Conservation (phyloP, 1,140 invertebrate genomes). For the Eriocheir sinensis region DNA sequence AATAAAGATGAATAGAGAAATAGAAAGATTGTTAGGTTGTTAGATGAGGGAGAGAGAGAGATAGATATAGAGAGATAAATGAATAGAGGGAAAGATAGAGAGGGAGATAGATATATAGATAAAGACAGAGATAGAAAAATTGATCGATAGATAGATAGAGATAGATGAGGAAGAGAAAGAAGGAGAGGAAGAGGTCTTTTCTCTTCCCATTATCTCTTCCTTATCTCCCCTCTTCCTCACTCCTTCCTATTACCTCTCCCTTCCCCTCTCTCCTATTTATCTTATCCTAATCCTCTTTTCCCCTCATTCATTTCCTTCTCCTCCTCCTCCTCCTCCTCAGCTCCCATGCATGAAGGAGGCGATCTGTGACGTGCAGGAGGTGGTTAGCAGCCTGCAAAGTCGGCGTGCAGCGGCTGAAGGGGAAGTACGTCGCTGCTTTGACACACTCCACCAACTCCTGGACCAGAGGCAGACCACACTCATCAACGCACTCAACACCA, state of each 20-base stretch:
- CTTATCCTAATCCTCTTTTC: neutral
- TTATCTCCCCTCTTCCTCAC: neutral
- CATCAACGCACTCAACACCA: constrained; percentile 82
- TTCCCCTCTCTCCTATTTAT: neutral
- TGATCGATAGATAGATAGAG: no score
- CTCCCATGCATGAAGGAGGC: constrained; percentile 82
- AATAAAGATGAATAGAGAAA: no score
- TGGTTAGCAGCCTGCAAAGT: constrained; percentile 80
- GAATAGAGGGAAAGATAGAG: no score
- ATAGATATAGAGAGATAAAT: no score
- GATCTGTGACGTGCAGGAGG: constrained; percentile 81
- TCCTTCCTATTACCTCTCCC: neutral
- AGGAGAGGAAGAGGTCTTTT: no score
- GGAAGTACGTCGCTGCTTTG: constrained; percentile 82
- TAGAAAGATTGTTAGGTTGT: no score
- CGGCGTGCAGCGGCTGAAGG: constrained; percentile 81
- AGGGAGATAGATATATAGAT: no score
- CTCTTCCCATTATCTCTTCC: no score
- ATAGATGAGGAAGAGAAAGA: no score
- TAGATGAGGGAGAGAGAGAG: no score
- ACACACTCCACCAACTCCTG: constrained; percentile 81
- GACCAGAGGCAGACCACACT: constrained; percentile 82
- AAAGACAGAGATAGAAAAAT: no score
- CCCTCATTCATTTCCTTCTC: constrained; percentile 59
- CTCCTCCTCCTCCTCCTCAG: constrained; percentile 69